A percentile compares a stretch with the other conserved stretches of the same genome.
These are phyloP conservation scores for Habroteleia sp. DNA, from an alignment of 2,888 invertebrate genomes.

Conservation along the genomic window DNA sequence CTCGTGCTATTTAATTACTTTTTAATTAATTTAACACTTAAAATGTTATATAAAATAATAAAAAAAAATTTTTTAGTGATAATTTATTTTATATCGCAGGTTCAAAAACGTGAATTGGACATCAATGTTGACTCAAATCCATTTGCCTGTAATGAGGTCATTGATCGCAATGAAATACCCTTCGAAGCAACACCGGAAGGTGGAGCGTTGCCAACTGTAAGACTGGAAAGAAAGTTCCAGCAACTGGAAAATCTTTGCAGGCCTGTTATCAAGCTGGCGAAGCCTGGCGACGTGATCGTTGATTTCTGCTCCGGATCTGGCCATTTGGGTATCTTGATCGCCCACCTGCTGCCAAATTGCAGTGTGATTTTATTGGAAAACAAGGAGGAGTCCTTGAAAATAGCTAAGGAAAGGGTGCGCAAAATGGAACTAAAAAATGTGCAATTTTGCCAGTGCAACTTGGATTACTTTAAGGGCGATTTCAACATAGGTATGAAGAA, in stretches of 20 bases:
- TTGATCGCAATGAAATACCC: conserved; percentile 89
- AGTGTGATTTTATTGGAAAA: conserved; percentile 93
- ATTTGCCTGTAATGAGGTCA: conserved; percentile 80
- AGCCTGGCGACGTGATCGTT: conserved; percentile 87
- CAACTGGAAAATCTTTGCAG: conserved; percentile 92
- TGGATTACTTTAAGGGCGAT: conserved; percentile 91
- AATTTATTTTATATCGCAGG: conserved; percentile 12
- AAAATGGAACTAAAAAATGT: conserved; percentile 88
- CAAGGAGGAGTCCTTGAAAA: conserved; percentile 91
- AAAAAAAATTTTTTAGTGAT: too few species aligned
- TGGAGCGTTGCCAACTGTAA: conserved; percentile 88
- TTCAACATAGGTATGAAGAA: conserved; percentile 90
- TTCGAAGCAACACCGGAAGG: conserved; percentile 88
- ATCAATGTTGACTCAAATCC: conserved; percentile 76
- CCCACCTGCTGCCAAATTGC: conserved; percentile 89
- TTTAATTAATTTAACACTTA: too few species aligned
- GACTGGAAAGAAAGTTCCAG: conserved; percentile 90
- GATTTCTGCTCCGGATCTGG: conserved; percentile 98
- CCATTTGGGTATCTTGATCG: conserved; percentile 93
- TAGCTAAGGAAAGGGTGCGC: conserved; percentile 87
- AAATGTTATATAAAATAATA: too few species aligned
- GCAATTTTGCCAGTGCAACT: conserved; percentile 91
- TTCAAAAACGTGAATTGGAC: conserved; percentile 75
- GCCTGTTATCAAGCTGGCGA: conserved; percentile 88
- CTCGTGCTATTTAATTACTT: too few species aligned